These are phyloP conservation scores for Actenoides lindsayi DNA, from an alignment of 2,113 vertebrate species.

Conservation along the genomic window DNA sequence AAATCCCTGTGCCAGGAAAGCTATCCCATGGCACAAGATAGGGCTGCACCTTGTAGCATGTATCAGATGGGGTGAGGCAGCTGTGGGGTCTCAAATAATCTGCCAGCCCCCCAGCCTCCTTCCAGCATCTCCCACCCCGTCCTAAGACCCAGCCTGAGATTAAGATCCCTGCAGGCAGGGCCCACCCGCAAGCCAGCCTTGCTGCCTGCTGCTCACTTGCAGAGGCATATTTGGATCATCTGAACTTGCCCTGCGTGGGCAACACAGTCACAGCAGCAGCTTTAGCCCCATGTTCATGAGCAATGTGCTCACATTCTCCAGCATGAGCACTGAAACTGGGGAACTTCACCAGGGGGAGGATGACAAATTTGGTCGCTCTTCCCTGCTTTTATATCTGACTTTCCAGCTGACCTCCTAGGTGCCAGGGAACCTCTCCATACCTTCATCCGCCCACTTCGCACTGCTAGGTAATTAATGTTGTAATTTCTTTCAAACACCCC, in stretches of 20 bases:
- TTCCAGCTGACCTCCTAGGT: neutral
- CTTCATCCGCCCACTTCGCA: accelerated
- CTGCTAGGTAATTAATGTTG: neutral
- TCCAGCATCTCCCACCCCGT: neutral
- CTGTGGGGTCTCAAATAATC: neutral
- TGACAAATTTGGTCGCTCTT: neutral
- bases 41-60: neutral
- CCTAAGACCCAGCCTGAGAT: too few species aligned
- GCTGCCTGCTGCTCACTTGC: neutral
- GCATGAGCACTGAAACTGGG: accelerated
- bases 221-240: neutral
- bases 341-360: neutral
- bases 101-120: neutral
- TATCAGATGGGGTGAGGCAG: neutral
- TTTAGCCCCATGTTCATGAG: neutral
- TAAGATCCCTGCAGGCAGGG: neutral
- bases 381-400: neutral
- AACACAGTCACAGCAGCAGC: neutral
- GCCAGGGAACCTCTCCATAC: neutral
- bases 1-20: neutral
- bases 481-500: accelerated
- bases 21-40: neutral
- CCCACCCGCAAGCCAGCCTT: neutral
- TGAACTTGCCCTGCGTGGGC: neutral
- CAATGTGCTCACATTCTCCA: accelerated